These are phyloP conservation scores for Aleiodes leptofemur DNA, from an alignment of 2,888 invertebrate species.

Conservation along the genomic window DNA sequence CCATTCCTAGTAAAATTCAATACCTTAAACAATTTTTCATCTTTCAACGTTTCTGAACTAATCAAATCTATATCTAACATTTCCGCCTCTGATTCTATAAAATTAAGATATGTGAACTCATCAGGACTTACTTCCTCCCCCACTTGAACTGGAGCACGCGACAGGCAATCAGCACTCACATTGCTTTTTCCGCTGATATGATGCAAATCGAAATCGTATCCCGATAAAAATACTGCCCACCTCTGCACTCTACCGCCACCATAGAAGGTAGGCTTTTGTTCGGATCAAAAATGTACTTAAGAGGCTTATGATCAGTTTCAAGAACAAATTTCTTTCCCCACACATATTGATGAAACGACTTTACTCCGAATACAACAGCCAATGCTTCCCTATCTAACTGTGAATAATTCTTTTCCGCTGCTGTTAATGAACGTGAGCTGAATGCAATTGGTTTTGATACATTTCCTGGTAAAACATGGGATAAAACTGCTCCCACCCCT, in stretches of 20 bases:
- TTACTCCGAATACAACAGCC: slow-evolving; percentile 67
- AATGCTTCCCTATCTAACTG: slow-evolving; percentile 64
- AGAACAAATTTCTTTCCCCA: slow-evolving; percentile 64
- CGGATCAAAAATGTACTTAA: slow-evolving; percentile 53
- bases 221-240: slow-evolving; percentile 55
- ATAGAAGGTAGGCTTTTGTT: slow-evolving; percentile 52
- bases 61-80: slow-evolving; percentile 18
- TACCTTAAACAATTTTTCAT: slow-evolving; percentile 13
- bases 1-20: not conserved
- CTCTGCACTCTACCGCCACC: slow-evolving; percentile 57
- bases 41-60: not conserved
- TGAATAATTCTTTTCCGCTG: slow-evolving; percentile 56
- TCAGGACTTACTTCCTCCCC: not conserved
- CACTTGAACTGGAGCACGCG: slow-evolving; percentile 28
- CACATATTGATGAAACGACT: slow-evolving; percentile 69
- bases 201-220: slow-evolving; percentile 54
- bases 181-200: slow-evolving; percentile 48
- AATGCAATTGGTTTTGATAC: slow-evolving; percentile 52
- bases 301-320: slow-evolving; percentile 58
- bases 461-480: slow-evolving; percentile 51
- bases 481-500: slow-evolving; percentile 64
- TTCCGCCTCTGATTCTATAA: slow-evolving; percentile 13
- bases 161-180: slow-evolving; percentile 56
- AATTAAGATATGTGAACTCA: slow-evolving; percentile 42
- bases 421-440: slow-evolving; percentile 50